Evolutionary conservation across 2,113 vertebrate genomes (phyloP), one percentile per base, ranked within the genome.

Genomic region (Caretta caretta): DNA sequence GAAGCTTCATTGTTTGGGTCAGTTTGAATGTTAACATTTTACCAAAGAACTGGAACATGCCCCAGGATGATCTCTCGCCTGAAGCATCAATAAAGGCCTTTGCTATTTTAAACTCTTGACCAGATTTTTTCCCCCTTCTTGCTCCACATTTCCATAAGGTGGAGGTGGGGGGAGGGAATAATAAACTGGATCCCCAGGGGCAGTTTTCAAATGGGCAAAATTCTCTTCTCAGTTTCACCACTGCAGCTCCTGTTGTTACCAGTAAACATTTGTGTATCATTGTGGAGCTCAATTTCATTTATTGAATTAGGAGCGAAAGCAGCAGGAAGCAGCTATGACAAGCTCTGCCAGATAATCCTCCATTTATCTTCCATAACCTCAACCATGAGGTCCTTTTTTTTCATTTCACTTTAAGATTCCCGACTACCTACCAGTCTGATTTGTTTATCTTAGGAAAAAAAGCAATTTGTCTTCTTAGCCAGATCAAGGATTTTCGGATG

Each of bases 221-320:
- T 51, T 85, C 69, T 90, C n/a, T 38, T 38, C 50, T 46, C 69
- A 10, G 80, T 82, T 93, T 48, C 84, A 90, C 79, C 83, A 56
- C 5, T 87, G 35, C 65, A 87, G 83, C 72, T 90, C 90, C 54
- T 59, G 80, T 2, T 48, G 93, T 65, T 90, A n/a, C 54, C 2
- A 91, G 22, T 83, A 42, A 93, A 59, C 0, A 1, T 62, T 89
- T 62, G 87, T 59, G 53, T 49, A 92, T 19, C 84, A 25, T 51
- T 3, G 12, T 90, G 83, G 24, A 86, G 76, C 79, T 93, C 84
- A 51, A 97, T 86, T 87, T 56, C 48, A 82, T 83, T 92, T 94
- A 94, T 94, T 95, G 59, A 92, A 38, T 95, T 94, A 86, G 5
- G 53, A 94, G 38, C 76, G 69, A 93, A 95, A 91, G 82, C 84